Evolutionary conservation across 2,888 invertebrate species (phyloP).

Genomic region (Caenorhabditis sinica): DNA sequence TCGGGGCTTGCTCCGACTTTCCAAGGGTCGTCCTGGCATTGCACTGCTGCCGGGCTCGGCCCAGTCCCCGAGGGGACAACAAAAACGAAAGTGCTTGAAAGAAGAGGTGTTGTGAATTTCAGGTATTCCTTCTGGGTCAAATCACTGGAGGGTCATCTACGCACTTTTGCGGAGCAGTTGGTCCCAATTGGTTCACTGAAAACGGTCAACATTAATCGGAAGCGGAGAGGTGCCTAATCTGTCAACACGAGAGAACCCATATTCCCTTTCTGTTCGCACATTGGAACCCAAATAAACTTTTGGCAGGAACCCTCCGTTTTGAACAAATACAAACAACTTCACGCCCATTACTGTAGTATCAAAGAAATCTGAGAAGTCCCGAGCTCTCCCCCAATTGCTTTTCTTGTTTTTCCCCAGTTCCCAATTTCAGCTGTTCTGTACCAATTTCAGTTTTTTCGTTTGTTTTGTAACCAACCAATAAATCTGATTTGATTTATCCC

Average conservation of each 20-base stretch:
- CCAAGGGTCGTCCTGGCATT: slow-evolving; percentile 65
- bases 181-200: background rate
- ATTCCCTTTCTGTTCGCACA: slow-evolving; percentile 19
- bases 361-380: slow-evolving; percentile 36
- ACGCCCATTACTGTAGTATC: slow-evolving; percentile 16
- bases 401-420: slow-evolving; percentile 6
- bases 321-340: slow-evolving; percentile 28
- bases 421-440: background rate
- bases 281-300: slow-evolving; percentile 40
- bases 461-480: slow-evolving; percentile 8
- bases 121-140: too few relatives aligned
- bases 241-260: slow-evolving; percentile 30
- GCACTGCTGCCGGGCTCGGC: slow-evolving; percentile 66
- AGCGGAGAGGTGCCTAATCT: slow-evolving; percentile 46
- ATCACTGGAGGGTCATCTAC: too few relatives aligned
- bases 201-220: slow-evolving; percentile 40
- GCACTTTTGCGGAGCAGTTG: too few relatives aligned
- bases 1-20: slow-evolving; percentile 66
- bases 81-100: background rate
- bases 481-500: slow-evolving; percentile 30
- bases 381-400: background rate
- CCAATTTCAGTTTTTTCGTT: slow-evolving; percentile 2
- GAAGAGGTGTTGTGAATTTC: too few relatives aligned
- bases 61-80: slow-evolving; percentile 55
- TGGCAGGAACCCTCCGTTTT: slow-evolving; percentile 26